Percentiles rank a stretch among this genome's conserved stretches.
These are phyloP conservation scores for Argopecten irradians DNA, from an alignment of 1,140 invertebrate genomes.

Conservation along the genomic window DNA sequence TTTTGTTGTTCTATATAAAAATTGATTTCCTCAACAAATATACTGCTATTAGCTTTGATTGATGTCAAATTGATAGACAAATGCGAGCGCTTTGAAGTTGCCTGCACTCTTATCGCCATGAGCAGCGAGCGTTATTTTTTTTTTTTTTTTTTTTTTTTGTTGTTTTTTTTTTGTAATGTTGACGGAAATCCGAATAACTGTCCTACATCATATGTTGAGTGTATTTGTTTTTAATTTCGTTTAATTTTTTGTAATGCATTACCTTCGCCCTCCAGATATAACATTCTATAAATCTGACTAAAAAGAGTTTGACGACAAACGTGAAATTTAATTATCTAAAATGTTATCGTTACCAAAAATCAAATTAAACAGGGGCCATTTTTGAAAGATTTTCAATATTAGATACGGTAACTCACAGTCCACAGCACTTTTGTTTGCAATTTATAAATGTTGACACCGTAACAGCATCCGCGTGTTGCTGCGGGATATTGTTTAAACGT, in stretches of 20 bases:
- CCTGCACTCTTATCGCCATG: background rate
- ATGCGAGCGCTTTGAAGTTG: background rate
- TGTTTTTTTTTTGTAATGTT: background rate
- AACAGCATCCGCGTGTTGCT: background rate
- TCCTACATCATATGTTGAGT: no score
- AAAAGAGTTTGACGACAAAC: background rate
- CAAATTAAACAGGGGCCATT: background rate
- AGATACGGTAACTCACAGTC: background rate
- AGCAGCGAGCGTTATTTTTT: background rate
- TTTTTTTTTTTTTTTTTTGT: no score
- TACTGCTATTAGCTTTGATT: background rate
- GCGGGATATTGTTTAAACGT: background rate
- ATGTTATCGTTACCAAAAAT: background rate
- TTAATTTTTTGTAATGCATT: no score
- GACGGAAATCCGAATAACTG: background rate
- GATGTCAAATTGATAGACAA: background rate
- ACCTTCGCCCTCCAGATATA: no score
- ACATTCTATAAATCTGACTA: background rate
- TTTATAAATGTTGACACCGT: background rate
- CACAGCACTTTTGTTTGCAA: background rate
- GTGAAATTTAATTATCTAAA: background rate
- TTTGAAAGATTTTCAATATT: background rate
- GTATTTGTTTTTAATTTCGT: no score
- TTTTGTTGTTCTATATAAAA: background rate
- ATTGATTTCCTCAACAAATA: background rate